Evolutionary conservation across 2,888 invertebrate genomes (phyloP).

Genomic region (Vesta saturnalis): DNA sequence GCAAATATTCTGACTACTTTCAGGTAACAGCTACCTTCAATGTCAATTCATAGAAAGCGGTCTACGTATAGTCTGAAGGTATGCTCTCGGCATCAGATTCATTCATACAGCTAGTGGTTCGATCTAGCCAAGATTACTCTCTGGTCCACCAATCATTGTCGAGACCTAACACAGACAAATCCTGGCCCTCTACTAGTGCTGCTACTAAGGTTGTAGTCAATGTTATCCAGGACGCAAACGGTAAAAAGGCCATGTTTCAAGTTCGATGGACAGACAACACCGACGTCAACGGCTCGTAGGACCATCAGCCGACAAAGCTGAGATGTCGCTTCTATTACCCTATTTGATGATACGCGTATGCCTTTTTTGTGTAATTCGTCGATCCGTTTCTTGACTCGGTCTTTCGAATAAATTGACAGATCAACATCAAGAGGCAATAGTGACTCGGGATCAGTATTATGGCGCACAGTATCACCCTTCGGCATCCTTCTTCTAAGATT

Average conservation of each 20-base stretch:
- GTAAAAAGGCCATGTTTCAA: not conserved
- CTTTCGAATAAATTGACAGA: not conserved
- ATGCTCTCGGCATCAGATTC: too few species aligned
- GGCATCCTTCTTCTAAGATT: not conserved
- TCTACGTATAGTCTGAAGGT: too few species aligned
- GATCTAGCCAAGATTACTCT: too few species aligned
- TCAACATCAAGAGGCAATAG: not conserved
- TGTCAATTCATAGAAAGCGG: too few species aligned
- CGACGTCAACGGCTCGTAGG: not conserved
- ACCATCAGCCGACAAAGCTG: not conserved
- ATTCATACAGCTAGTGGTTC: too few species aligned
- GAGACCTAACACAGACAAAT: too few species aligned
- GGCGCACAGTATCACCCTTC: not conserved
- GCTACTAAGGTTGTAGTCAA: not conserved
- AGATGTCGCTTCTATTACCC: not conserved
- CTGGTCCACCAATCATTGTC: too few species aligned
- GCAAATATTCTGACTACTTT: too few species aligned
- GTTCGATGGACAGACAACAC: not conserved
- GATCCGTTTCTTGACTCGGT: not conserved
- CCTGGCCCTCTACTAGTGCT: not conserved
- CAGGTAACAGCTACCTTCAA: too few species aligned
- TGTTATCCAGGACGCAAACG: not conserved
- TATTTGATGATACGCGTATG: not conserved
- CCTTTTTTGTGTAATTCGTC: not conserved
- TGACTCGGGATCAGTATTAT: not conserved